These are phyloP conservation scores for Cebidichthys violaceus DNA, from an alignment of 2,113 vertebrate genomes.

Conservation along the genomic window DNA sequence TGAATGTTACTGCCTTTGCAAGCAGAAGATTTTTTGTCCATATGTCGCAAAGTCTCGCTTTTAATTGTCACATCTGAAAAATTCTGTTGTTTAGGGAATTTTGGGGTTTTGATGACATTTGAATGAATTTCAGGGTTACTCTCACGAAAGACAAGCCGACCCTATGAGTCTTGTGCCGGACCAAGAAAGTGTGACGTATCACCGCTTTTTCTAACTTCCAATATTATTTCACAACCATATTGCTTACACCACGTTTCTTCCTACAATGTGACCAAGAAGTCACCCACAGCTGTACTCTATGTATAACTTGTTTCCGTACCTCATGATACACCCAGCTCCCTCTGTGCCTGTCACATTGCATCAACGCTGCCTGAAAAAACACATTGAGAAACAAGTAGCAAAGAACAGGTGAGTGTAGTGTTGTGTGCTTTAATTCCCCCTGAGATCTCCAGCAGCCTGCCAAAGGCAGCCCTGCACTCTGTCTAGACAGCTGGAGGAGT, in stretches of 20 bases:
- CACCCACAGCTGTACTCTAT: slow-evolving; percentile 42
- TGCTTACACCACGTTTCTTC: not conserved
- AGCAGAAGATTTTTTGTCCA: too few relatives aligned
- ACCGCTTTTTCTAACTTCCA: not conserved
- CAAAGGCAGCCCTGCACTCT: slow-evolving; percentile 45
- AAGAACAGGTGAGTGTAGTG: slow-evolving; percentile 71
- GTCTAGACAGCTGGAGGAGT: slow-evolving; percentile 73
- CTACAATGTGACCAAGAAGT: slow-evolving; percentile 14
- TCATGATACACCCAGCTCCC: slow-evolving; percentile 30
- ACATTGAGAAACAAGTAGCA: slow-evolving; percentile 45
- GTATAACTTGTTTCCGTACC: slow-evolving; percentile 41
- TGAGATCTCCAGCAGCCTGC: slow-evolving; percentile 61
- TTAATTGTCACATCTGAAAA: not conserved
- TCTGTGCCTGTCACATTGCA: slow-evolving; percentile 52
- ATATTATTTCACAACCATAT: not conserved
- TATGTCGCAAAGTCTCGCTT: too few relatives aligned
- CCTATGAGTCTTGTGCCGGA: not conserved
- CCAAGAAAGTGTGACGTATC: not conserved
- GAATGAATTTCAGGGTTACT: not conserved
- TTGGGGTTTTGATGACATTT: too few relatives aligned
- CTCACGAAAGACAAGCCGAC: not conserved
- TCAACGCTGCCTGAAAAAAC: slow-evolving; percentile 59
- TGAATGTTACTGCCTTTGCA: too few relatives aligned
- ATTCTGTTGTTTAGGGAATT: too few relatives aligned
- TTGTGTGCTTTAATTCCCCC: slow-evolving; percentile 59